These are phyloP conservation scores for Gymnobelideus leadbeateri DNA, from an alignment of 2,113 vertebrate genomes.

Conservation along the genomic window DNA sequence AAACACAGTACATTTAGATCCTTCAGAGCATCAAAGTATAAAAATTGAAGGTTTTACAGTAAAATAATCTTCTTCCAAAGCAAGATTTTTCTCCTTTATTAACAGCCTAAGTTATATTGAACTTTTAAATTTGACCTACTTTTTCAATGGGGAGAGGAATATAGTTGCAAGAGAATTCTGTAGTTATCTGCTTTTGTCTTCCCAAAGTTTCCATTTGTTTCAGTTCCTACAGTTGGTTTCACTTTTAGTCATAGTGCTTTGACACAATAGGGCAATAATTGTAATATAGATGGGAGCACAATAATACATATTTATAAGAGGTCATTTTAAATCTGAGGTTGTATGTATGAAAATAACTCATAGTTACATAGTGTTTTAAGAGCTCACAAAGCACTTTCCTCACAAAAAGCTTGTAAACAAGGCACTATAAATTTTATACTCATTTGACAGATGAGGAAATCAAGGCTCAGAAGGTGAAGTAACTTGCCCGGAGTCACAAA, in stretches of 20 bases:
- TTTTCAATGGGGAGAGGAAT: background rate
- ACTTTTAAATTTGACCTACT: slow-evolving; percentile 29
- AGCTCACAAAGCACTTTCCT: background rate
- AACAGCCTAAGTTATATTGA: background rate
- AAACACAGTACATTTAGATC: background rate
- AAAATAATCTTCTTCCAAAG: slow-evolving; percentile 51
- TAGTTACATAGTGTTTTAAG: background rate
- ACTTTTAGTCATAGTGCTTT: background rate
- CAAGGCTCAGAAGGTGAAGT: background rate
- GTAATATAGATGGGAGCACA: background rate
- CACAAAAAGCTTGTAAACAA: background rate
- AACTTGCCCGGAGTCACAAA: background rate
- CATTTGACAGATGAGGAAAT: background rate
- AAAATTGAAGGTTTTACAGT: slow-evolving; percentile 23
- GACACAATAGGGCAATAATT: background rate
- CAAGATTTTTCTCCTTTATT: slow-evolving; percentile 34
- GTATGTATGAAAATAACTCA: background rate
- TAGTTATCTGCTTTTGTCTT: background rate
- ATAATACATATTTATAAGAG: background rate
- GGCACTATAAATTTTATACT: background rate
- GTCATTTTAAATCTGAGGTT: background rate
- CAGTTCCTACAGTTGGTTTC: background rate
- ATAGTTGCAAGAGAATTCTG: background rate
- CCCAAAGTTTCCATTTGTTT: no score
- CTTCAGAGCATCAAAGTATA: background rate